phyloP scores from a whole-genome alignment of 2,888 invertebrate genomes.

The Chymomyza caudatula region DNA sequence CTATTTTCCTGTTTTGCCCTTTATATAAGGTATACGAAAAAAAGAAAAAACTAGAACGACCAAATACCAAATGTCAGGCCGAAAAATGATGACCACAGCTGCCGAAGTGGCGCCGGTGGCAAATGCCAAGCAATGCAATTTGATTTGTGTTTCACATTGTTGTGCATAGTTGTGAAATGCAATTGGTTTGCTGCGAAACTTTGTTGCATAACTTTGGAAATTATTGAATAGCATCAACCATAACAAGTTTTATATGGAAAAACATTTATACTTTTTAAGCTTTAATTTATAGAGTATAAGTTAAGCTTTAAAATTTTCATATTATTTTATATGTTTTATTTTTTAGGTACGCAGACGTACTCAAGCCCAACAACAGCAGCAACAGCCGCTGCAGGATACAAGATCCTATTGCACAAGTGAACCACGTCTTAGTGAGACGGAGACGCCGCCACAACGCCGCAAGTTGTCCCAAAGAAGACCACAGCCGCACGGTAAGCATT shows the following conservation, averaged over 20 bases:
- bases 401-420: conserved; percentile 82
- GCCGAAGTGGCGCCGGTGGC: neutral
- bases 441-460: conserved; percentile 80
- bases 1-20: neutral
- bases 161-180: neutral
- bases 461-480: conserved; percentile 77
- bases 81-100: conserved; percentile 41
- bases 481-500: conserved; percentile 74
- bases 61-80: conserved; percentile 32
- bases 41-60: neutral
- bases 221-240: neutral
- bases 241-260: neutral
- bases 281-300: no score
- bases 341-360: conserved; percentile 76
- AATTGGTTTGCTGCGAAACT: neutral
- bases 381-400: conserved; percentile 75
- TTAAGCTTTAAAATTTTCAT: neutral
- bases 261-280: neutral
- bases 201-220: neutral
- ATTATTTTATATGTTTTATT: neutral
- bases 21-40: neutral
- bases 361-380: conserved; percentile 74
- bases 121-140: conserved; percentile 49
- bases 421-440: conserved; percentile 81
- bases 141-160: conserved; percentile 46